Percentiles rank a stretch among this genome's conserved stretches.
Evolutionary conservation across 2,888 invertebrate genomes (phyloP).

Genomic region (Caenorhabditis sulstoni): DNA sequence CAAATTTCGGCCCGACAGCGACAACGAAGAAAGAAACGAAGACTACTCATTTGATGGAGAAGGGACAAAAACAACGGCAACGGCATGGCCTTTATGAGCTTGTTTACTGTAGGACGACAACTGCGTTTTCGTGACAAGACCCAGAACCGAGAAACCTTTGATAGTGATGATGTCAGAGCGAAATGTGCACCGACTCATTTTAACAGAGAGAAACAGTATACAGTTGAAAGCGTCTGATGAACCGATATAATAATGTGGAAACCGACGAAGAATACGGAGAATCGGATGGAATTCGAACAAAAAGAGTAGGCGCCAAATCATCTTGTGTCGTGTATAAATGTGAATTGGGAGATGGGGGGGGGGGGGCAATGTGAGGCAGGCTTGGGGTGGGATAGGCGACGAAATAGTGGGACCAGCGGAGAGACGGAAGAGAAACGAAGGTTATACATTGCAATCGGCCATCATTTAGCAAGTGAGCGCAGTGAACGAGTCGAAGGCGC

Average conservation of each 20-base stretch:
- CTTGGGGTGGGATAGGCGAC: constrained; percentile 18
- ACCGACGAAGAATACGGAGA: not conserved
- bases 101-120: constrained; percentile 28
- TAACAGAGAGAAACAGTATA: not conserved
- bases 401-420: constrained; percentile 18
- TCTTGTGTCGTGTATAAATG: constrained; percentile 48
- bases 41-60: constrained; percentile 41
- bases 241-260: not conserved
- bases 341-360: constrained; percentile 27
- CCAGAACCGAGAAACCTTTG: not conserved
- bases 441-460: constrained; percentile 64
- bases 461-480: constrained; percentile 60
- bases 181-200: too few species aligned
- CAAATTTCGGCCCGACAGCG: constrained; percentile 22
- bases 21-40: constrained; percentile 6
- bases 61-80: constrained; percentile 45
- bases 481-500: constrained; percentile 41
- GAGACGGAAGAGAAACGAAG: constrained; percentile 46
- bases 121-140: constrained; percentile 5
- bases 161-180: too few species aligned
- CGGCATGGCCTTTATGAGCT: constrained; percentile 49
- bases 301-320: constrained; percentile 58
- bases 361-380: constrained; percentile 19
- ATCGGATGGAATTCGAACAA: constrained; percentile 34
- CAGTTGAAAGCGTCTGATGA: not conserved